Conservation (phyloP, 2,888 invertebrate genomes). For the Drosophila mettleri region DNA sequence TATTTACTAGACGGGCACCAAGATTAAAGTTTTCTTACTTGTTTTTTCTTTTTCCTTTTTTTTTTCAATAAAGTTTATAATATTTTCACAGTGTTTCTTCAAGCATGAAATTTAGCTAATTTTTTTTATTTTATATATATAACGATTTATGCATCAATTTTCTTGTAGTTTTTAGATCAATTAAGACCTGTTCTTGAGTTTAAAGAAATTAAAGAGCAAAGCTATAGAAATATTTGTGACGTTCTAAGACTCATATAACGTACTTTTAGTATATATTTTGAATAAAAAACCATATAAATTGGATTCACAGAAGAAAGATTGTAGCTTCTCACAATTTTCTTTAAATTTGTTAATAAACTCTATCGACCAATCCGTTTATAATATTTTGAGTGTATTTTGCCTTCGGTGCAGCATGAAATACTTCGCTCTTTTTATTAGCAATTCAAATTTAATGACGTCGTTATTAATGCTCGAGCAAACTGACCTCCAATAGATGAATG, state of each 20-base stretch:
- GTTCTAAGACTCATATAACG: too few relatives aligned
- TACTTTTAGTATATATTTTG: too few relatives aligned
- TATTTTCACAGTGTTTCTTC: neutral
- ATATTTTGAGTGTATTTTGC: constrained; percentile 9
- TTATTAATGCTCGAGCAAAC: constrained; percentile 33
- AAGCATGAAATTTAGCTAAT: neutral
- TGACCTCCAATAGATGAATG: constrained; percentile 39
- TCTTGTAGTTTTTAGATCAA: accelerated
- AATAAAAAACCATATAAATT: too few relatives aligned
- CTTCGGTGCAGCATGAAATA: constrained; percentile 7
- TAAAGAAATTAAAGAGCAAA: too few relatives aligned
- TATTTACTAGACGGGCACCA: too few relatives aligned
- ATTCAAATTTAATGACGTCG: constrained; percentile 55
- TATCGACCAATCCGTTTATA: neutral
- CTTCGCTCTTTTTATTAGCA: constrained; percentile 41
- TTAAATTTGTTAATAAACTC: neutral
- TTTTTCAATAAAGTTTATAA: too few relatives aligned
- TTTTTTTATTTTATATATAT: neutral
- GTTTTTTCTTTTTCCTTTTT: too few relatives aligned
- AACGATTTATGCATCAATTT: too few relatives aligned
- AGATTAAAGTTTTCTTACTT: too few relatives aligned
- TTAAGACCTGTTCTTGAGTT: too few relatives aligned
- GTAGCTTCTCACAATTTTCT: neutral
- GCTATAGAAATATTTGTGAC: too few relatives aligned
- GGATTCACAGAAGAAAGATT: too few relatives aligned